A percentile compares a stretch with the other conserved stretches of the same genome.
These are phyloP conservation scores for Mizuhopecten yessoensis DNA, from an alignment of 1,140 invertebrate genomes.

Conservation along the genomic window DNA sequence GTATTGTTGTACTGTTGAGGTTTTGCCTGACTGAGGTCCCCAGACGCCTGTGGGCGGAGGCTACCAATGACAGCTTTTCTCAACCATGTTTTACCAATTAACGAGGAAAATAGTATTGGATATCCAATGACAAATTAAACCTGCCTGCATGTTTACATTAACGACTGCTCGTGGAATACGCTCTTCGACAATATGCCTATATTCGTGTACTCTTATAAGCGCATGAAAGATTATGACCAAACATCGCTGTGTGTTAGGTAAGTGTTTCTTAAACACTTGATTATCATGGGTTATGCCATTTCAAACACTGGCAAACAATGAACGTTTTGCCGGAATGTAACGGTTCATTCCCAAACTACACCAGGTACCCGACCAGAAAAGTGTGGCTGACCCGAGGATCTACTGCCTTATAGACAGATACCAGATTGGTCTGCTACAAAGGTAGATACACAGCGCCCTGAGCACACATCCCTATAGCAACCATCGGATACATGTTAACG, in stretches of 20 bases:
- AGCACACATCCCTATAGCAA: no score
- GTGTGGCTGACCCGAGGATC: neutral
- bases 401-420: no score
- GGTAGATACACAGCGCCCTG: no score
- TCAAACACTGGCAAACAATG: neutral
- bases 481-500: no score
- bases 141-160: constrained; percentile 20
- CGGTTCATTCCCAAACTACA: neutral
- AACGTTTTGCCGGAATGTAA: neutral
- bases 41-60: neutral
- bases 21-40: neutral
- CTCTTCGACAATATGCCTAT: constrained; percentile 10
- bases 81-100: neutral
- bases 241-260: neutral
- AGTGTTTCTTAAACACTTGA: neutral
- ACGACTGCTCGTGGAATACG: neutral
- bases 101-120: neutral
- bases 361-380: neutral
- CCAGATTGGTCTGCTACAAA: no score
- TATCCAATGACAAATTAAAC: constrained; percentile 29
- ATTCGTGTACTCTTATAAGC: neutral
- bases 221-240: neutral
- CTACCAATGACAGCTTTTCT: neutral
- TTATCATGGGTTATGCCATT: neutral
- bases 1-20: neutral